These are phyloP conservation scores for Tretioscincus oriximinensis DNA, from an alignment of 2,113 vertebrate species.

Conservation along the genomic window DNA sequence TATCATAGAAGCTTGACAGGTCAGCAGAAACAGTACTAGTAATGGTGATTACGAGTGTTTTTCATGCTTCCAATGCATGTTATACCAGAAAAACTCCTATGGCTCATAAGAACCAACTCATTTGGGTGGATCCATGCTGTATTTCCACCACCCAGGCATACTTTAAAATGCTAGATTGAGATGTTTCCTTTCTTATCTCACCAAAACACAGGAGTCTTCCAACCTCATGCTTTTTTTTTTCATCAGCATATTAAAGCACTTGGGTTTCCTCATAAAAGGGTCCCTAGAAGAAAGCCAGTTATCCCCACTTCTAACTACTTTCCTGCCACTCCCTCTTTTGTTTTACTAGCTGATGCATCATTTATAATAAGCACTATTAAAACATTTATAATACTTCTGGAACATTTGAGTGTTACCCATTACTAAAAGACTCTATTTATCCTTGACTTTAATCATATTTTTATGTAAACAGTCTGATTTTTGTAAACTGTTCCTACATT, in stretches of 20 bases:
- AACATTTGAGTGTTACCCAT: too few species aligned
- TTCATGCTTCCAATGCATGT: background rate
- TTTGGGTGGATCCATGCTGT: background rate
- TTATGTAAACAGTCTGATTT: too few species aligned
- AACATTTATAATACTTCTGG: too few species aligned
- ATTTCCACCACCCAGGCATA: background rate
- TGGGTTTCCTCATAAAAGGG: background rate
- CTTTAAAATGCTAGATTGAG: background rate
- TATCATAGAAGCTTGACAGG: background rate
- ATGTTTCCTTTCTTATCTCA: background rate
- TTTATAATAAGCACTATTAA: too few species aligned
- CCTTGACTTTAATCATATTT: too few species aligned
- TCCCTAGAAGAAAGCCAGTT: background rate
- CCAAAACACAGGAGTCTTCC: background rate
- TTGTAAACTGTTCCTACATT: too few species aligned
- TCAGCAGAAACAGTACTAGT: background rate
- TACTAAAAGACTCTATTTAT: too few species aligned
- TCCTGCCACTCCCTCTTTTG: too few species aligned
- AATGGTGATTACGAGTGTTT: background rate
- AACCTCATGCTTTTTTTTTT: background rate
- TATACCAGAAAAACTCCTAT: constrained; percentile 24
- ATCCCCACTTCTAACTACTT: too few species aligned
- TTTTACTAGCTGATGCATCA: too few species aligned
- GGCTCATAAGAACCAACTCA: background rate
- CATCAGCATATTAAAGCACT: constrained; percentile 4